phyloP scores from a whole-genome alignment of 2,888 invertebrate species.

The Epirrhoe alternata region DNA sequence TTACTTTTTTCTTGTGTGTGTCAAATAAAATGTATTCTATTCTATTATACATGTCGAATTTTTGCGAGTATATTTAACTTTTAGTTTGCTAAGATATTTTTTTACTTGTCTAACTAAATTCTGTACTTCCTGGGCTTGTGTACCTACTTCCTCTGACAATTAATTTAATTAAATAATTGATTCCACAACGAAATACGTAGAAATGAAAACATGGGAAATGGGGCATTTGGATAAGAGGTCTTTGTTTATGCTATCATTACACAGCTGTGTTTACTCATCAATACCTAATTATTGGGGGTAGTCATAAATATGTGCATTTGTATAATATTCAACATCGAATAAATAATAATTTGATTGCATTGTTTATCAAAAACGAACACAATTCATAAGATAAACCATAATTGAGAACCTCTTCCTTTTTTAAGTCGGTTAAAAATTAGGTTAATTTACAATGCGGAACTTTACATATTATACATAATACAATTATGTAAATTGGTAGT shows the following conservation, averaged over 20 bases:
- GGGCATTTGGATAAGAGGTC: slow-evolving; percentile 59
- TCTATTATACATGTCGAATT: too few relatives aligned
- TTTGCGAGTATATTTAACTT: too few relatives aligned
- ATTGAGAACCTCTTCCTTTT: too few relatives aligned
- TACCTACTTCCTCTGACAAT: neutral
- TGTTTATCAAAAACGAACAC: too few relatives aligned
- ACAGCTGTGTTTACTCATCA: slow-evolving; percentile 49
- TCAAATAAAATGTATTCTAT: too few relatives aligned
- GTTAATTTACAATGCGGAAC: too few relatives aligned
- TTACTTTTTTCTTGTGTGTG: too few relatives aligned
- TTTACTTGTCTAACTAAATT: neutral
- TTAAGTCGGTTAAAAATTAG: too few relatives aligned
- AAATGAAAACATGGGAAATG: slow-evolving; percentile 60
- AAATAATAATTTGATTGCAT: neutral
- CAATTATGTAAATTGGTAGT: too few relatives aligned
- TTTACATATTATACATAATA: too few relatives aligned
- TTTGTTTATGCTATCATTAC: slow-evolving; percentile 48
- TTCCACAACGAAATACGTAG: slow-evolving; percentile 46
- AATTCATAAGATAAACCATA: too few relatives aligned
- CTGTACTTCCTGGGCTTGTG: neutral
- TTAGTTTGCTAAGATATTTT: too few relatives aligned
- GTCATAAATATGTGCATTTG: slow-evolving; percentile 8
- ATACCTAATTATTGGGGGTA: slow-evolving; percentile 25
- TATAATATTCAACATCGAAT: neutral
- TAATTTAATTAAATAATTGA: slow-evolving; percentile 16